Percentiles rank a stretch among this genome's conserved stretches.
Conservation (phyloP, 2,797 vertebrate species). For the Sebastes trivittatus region DNA sequence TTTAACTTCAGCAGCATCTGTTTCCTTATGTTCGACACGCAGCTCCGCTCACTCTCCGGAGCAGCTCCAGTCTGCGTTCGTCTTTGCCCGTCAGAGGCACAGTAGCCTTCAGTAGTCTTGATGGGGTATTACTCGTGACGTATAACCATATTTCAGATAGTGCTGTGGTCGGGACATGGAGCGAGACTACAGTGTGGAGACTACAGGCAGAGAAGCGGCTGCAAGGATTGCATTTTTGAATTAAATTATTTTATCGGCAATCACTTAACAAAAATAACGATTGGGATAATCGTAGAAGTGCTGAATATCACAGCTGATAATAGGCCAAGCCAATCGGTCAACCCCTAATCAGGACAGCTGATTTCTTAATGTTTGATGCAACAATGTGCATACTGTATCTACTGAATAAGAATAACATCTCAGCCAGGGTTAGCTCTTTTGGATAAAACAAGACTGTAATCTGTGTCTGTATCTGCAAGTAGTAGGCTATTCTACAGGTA, state of each 20-base stretch:
- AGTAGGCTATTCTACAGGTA: not conserved
- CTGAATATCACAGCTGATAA: not conserved
- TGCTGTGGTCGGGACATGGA: not conserved
- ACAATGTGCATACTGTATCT: not conserved
- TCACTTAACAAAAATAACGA: not conserved
- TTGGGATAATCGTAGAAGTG: not conserved
- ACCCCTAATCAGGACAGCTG: not conserved
- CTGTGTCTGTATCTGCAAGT: not conserved
- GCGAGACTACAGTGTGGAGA: not conserved
- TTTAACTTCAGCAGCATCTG: not conserved
- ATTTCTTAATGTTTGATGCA: slow-evolving; percentile 8
- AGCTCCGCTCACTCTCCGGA: not conserved
- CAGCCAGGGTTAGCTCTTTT: not conserved
- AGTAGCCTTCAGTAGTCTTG: not conserved
- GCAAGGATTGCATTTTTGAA: not conserved
- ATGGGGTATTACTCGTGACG: not conserved
- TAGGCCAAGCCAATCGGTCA: not conserved
- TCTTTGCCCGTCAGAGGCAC: not conserved
- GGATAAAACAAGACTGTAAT: not conserved
- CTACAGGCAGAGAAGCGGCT: not conserved
- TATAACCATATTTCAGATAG: not conserved
- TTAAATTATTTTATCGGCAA: not conserved
- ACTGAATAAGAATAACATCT: not conserved
- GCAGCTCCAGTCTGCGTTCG: not conserved
- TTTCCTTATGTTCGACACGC: not conserved